Conservation (phyloP, 2,113 vertebrate genomes). For the Verasper variegatus region DNA sequence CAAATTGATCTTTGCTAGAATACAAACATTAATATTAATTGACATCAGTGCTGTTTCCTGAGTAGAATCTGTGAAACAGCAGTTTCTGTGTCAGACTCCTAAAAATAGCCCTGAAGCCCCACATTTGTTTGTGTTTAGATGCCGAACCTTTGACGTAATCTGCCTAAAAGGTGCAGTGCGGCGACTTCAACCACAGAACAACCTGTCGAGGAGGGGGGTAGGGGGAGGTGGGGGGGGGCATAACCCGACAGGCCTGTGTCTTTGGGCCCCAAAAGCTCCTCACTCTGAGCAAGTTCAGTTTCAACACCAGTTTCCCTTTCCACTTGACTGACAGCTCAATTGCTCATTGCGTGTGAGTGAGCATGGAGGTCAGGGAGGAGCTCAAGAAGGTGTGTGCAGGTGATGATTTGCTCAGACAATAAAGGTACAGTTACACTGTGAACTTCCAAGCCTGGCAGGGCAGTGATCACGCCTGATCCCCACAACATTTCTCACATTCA, state of each 20-base stretch:
- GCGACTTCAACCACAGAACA: constrained; percentile 26
- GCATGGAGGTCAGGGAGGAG: constrained; percentile 61
- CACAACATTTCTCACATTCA: constrained; percentile 52
- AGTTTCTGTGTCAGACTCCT: background rate
- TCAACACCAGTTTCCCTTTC: constrained; percentile 39
- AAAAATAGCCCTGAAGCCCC: constrained; percentile 2
- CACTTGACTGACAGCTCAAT: constrained; percentile 69
- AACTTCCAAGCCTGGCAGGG: constrained; percentile 18
- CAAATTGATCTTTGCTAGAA: too few relatives aligned
- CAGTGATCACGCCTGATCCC: background rate
- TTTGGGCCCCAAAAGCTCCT: constrained; percentile 12
- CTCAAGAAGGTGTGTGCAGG: constrained; percentile 61
- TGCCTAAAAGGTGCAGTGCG: constrained; percentile 20
- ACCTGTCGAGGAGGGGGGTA: background rate
- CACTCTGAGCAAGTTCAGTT: constrained; percentile 8
- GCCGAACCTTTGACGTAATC: constrained; percentile 21
- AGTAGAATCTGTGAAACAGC: too few relatives aligned
- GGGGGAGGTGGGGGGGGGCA: constrained; percentile 7
- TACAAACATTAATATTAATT: background rate
- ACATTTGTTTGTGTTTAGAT: constrained; percentile 27
- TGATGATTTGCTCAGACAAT: constrained; percentile 53
- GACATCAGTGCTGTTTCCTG: background rate
- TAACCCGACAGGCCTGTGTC: constrained; percentile 22
- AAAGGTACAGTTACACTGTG: constrained; percentile 36
- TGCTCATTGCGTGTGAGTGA: constrained; percentile 75